Percentiles rank a stretch among this genome's conserved stretches.
Evolutionary conservation across 2,888 invertebrate species (phyloP).

Genomic region (Clepsis dumicolana): DNA sequence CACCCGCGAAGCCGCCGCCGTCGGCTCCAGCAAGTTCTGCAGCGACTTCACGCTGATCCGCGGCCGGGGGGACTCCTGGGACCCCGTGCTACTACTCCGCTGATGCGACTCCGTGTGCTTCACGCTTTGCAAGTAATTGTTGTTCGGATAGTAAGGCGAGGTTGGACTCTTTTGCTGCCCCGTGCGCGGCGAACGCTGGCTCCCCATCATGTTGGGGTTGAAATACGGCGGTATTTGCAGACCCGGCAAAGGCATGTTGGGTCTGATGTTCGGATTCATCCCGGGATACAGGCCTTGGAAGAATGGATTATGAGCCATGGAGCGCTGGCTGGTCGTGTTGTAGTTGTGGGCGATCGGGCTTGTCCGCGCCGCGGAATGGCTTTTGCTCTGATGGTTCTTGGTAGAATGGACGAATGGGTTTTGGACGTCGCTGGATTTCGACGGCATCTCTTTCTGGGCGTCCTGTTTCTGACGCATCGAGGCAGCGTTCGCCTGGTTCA

Average conservation of each 20-base stretch:
- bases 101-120: conserved; percentile 69
- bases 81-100: conserved; percentile 63
- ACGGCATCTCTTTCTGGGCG: conserved; percentile 69
- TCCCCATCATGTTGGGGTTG: conserved; percentile 72
- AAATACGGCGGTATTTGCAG: conserved; percentile 78
- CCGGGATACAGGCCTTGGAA: conserved; percentile 76
- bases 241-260: conserved; percentile 71
- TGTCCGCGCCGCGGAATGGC: conserved; percentile 79
- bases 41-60: conserved; percentile 88
- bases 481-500: conserved; percentile 82
- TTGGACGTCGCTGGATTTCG: conserved; percentile 74
- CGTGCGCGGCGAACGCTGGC: conserved; percentile 69
- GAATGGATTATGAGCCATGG: conserved; percentile 67
- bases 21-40: conserved; percentile 87
- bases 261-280: conserved; percentile 69
- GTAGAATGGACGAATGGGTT: conserved; percentile 79
- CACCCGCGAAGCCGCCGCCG: conserved; percentile 65
- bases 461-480: conserved; percentile 63
- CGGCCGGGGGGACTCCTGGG: conserved; percentile 83
- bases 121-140: conserved; percentile 75
- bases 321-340: conserved; percentile 67
- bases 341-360: conserved; percentile 81
- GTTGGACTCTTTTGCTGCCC: conserved; percentile 77
- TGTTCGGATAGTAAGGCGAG: conserved; percentile 77
- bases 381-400: conserved; percentile 71